Evolutionary conservation across 2,888 invertebrate species (phyloP).

Genomic region (Eulithis prunata): DNA sequence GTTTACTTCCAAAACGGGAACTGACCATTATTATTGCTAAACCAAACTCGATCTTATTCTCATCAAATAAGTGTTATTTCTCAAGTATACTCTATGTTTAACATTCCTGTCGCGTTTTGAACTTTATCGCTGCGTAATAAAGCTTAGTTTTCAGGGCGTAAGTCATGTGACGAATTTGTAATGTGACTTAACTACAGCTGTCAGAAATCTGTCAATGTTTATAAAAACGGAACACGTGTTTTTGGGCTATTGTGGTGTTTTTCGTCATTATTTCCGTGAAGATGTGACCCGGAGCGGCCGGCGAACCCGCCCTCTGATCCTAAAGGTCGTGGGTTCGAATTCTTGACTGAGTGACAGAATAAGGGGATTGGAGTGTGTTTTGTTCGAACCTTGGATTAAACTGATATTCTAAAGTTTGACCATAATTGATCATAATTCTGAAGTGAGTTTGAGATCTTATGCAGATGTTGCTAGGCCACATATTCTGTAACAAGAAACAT

Average conservation of each 20-base stretch:
- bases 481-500: no score
- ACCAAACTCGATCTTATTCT: background rate
- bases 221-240: constrained; percentile 60
- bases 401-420: no score
- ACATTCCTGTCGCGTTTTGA: constrained; percentile 7
- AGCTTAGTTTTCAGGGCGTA: constrained; percentile 35
- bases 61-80: no score
- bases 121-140: constrained; percentile 42
- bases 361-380: no score
- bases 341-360: background rate
- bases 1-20: constrained; percentile 51
- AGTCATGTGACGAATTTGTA: constrained; percentile 67
- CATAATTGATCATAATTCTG: no score
- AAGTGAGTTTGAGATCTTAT: no score
- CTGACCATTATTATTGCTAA: background rate
- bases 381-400: no score
- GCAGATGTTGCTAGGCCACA: no score
- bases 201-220: constrained; percentile 61
- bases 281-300: constrained; percentile 2
- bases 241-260: constrained; percentile 32
- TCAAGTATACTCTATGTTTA: background rate
- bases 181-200: constrained; percentile 53
- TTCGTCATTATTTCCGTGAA: constrained; percentile 14
- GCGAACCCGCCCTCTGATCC: constrained; percentile 7
- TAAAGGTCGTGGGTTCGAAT: constrained; percentile 3